phyloP scores from a whole-genome alignment of 1,140 invertebrate genomes.

The Apis florea region DNA sequence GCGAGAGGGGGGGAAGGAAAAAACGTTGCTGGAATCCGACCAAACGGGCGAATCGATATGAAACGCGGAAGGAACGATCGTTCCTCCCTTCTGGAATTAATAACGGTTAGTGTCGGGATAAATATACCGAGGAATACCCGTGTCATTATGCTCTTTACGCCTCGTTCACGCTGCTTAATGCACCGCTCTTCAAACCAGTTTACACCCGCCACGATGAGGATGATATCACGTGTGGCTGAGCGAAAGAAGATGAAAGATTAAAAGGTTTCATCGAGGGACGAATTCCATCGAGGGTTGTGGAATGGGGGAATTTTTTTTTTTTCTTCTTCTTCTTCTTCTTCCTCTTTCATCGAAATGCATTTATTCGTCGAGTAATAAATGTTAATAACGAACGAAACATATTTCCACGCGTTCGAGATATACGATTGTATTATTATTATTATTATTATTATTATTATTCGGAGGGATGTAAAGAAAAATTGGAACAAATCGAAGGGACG shows the following conservation, averaged over 20 bases:
- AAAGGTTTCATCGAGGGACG: too few relatives aligned
- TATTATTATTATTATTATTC: too few relatives aligned
- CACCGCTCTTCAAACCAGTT: background rate
- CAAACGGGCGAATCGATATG: slow-evolving; percentile 8
- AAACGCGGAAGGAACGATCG: background rate
- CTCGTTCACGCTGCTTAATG: background rate
- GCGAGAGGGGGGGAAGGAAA: background rate
- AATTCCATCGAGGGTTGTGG: too few relatives aligned
- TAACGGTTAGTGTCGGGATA: background rate
- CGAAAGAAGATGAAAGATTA: too few relatives aligned
- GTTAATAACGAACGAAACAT: too few relatives aligned
- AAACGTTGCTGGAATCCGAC: background rate
- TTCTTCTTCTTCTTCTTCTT: too few relatives aligned
- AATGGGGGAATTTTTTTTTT: too few relatives aligned
- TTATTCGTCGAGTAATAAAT: too few relatives aligned
- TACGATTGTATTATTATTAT: too few relatives aligned
- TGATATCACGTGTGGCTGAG: background rate
- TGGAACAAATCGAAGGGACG: background rate
- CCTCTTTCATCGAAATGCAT: too few relatives aligned
- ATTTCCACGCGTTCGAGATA: too few relatives aligned
- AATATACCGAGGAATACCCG: background rate
- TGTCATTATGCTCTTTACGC: background rate
- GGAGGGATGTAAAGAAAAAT: background rate
- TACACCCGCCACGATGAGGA: background rate
- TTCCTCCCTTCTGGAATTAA: background rate